Evolutionary conservation across 2,113 vertebrate genomes (phyloP), one percentile per base, ranked within the genome.

Genomic region (Pseudorectes ferrugineus): DNA sequence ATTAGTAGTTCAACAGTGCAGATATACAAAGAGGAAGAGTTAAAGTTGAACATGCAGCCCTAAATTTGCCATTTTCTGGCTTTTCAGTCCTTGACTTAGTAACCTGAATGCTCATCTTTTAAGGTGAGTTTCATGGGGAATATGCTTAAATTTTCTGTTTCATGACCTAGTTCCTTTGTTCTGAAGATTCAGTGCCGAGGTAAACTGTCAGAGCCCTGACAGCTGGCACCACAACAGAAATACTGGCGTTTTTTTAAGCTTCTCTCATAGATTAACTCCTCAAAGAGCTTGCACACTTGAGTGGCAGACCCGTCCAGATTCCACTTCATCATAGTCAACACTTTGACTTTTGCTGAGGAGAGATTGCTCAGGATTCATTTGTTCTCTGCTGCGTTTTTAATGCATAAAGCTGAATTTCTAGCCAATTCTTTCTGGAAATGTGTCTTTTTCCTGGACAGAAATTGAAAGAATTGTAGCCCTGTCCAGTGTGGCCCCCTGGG

Each of bases 181-280:
- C 92, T 92, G 88, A 89, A 92, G 91, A 86, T 59, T 93, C 91
- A 89, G 29, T 48, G 75, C 49, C 0, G 12, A 94, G 61, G 76
- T 96, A 94, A 93, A 92, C 87, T 93, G 94, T 96, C 96, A 97
- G 65, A 93, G 49, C 71, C 68, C 78, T 96, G 94, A 97, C 95
- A 92, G 94, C 88, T 95, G 70, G 89, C 92, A 93, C 77, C 36
- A 87, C 61, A 95, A 86, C 77, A 86, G 48, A 96, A 95, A 88
- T 85, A 68, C 72, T 54, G 43, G 81, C 7, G 2, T 48, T 79
- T 95, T 80, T 74, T 92, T 24, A 94, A 90, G 81, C 68, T 96
- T 96, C 76, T 91, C 81, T 96, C 61, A 13, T 63, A 96, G 92
- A 96, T 95, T 87, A 96, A 94, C 81, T 95, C 83, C 89, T 97